These are phyloP conservation scores for Tachycineta bicolor DNA, from an alignment of 2,113 vertebrate genomes.

Conservation along the genomic window DNA sequence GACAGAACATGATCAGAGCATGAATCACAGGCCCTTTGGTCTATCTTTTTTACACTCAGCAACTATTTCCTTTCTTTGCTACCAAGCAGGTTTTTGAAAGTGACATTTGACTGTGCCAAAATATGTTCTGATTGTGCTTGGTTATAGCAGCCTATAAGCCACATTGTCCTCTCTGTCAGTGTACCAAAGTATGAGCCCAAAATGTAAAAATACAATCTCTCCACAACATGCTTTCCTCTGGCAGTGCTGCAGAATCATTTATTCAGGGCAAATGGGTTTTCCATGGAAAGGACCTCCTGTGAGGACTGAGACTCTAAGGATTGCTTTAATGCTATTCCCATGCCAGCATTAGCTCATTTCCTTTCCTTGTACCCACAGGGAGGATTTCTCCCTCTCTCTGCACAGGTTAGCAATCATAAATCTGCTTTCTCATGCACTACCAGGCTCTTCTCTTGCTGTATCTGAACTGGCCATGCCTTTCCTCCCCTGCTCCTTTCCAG, in stretches of 20 bases:
- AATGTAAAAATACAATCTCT: neutral
- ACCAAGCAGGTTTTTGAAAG: neutral
- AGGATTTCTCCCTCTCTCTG: neutral
- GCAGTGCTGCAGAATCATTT: neutral
- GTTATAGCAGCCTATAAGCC: neutral
- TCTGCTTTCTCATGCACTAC: neutral
- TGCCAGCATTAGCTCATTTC: neutral
- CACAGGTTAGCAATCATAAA: neutral
- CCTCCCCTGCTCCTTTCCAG: neutral
- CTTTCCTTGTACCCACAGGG: neutral
- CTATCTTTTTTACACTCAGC: neutral
- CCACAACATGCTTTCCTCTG: neutral
- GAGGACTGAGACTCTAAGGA: neutral
- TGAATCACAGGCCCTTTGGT: slow-evolving; percentile 19
- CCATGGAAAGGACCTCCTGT: neutral
- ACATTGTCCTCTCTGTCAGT: neutral
- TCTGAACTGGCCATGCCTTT: neutral
- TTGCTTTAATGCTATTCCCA: neutral
- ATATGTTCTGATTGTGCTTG: neutral
- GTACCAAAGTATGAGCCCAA: neutral
- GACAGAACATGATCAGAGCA: slow-evolving; percentile 24
- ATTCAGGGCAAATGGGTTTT: neutral
- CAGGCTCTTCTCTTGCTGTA: neutral
- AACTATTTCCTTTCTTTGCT: slow-evolving; percentile 28
- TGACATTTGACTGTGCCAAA: slow-evolving; percentile 11